Conservation (phyloP, 2,113 vertebrate species). For the Ophiodon elongatus region DNA sequence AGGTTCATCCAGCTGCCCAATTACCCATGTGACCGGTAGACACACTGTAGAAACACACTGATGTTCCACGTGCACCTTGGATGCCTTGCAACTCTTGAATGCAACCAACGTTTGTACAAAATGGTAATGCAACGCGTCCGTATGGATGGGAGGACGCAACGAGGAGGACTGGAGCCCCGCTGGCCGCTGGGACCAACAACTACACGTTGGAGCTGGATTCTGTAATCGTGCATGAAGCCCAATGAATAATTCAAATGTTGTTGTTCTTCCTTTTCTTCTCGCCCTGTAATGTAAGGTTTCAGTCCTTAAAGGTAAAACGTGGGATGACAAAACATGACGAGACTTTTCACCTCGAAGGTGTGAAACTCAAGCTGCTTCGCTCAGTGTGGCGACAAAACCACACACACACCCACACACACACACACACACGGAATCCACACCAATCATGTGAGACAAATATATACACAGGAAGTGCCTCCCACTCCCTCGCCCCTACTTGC, state of each 20-base stretch:
- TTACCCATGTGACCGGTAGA: background rate
- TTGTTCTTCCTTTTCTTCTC: background rate
- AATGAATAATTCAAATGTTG: background rate
- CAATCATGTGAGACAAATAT: conserved; percentile 67
- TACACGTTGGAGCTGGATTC: background rate
- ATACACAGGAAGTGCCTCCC: conserved; percentile 80
- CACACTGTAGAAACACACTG: too few relatives aligned
- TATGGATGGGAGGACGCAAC: too few relatives aligned
- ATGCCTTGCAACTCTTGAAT: background rate
- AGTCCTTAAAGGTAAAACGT: background rate
- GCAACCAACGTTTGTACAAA: background rate
- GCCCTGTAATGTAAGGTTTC: too few relatives aligned
- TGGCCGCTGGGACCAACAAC: background rate
- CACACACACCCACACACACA: conserved; percentile 13
- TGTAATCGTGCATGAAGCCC: background rate
- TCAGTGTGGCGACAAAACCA: background rate
- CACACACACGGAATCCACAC: conserved; percentile 40
- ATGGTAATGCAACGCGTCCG: too few relatives aligned
- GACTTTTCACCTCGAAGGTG: conserved; percentile 1
- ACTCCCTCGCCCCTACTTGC: conserved; percentile 53
- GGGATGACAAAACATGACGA: background rate
- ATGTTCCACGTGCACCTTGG: background rate
- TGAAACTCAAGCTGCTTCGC: background rate
- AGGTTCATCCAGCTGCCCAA: background rate
- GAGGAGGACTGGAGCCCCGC: too few relatives aligned